Evolutionary conservation across 2,888 invertebrate species (phyloP).

Genomic region (Philereme vetulata): DNA sequence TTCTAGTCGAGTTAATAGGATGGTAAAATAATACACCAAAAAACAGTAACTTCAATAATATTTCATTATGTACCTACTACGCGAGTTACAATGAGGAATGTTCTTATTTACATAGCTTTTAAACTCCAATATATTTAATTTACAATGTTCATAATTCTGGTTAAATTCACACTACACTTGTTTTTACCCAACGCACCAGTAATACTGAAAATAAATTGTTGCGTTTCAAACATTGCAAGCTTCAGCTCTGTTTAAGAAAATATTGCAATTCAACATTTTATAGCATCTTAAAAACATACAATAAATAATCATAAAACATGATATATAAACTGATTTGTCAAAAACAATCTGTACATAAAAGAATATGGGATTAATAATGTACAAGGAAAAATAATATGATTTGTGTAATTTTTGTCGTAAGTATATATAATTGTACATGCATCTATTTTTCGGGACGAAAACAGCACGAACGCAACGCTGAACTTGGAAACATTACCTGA

Average conservation of each 20-base stretch:
- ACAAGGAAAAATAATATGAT: conserved; percentile 33
- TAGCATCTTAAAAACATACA: conserved; percentile 50
- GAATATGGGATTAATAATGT: conserved; percentile 44
- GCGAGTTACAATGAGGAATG: conserved; percentile 83
- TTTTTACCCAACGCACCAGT: conserved; percentile 55
- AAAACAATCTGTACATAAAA: conserved; percentile 56
- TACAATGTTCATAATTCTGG: conserved; percentile 47
- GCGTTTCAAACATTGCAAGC: conserved; percentile 44
- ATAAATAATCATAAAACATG: conserved; percentile 47
- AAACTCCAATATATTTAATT: conserved; percentile 61
- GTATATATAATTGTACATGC: conserved; percentile 62
- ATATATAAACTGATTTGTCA: conserved; percentile 44
- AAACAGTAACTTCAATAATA: conserved; percentile 84
- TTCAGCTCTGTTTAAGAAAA: conserved; percentile 24
- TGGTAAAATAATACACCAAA: conserved; percentile 42
- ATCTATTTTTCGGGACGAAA: conserved; percentile 54
- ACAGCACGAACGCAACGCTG: conserved; percentile 48
- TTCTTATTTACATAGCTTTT: conserved; percentile 83
- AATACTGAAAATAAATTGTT: conserved; percentile 68
- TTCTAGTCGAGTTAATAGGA: background rate
- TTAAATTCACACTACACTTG: conserved; percentile 43
- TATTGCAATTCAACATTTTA: conserved; percentile 44
- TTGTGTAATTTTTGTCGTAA: conserved; percentile 40
- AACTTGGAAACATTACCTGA: conserved; percentile 65
- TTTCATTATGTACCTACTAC: conserved; percentile 84